Base-by-base conservation (phyloP, 1,140 invertebrate species). In the Pseudomyrmex gracilis region DNA sequence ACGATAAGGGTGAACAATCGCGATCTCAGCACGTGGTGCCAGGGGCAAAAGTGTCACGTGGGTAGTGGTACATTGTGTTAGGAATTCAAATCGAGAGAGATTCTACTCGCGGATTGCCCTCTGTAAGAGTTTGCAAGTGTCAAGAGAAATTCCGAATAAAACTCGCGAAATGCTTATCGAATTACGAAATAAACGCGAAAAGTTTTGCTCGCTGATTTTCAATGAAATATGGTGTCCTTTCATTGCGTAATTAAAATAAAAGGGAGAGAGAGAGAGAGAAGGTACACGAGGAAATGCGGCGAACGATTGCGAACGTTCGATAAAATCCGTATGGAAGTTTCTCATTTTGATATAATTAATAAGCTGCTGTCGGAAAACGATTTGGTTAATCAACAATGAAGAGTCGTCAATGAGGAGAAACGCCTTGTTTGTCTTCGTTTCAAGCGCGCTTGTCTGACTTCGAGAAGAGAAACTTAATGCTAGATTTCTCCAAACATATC, bases 21-120 rank as follows among this genome's bases (percentile, higher is more conserved):
- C 20, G 9, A 34, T 71, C 15, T 63, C 67, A 49, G 57, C 86
- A 87, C 86, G 86, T 87, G 86, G 74, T 47, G 34, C 5, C 61
- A 49, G 34, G n/a, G 53, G 22, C 57, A 20, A 55, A 85, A 87
- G 82, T 85, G 82, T 49, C 86, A 87, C 86, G 86, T 85, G 86
- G 73, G n/a, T 49, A 15, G 76, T 67, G 66, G 47, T 73, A 49
- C 55, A 53, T 77, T 60, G 57, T 15, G 51, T 63, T 83, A 20
- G 20, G 22, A 66, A 60, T 64, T 22, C 47, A 34, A 43, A 34
- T 58, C 12, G 0, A 34, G 17, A 3, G 13, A 15, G 20, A 49
- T 15, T 15, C 7, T 7, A 17, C 22, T 9, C 67, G 7, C 34
- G 15, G 7, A 45, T n/a, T 34, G n/a, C 7, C 5, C 10, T n/a